These are phyloP conservation scores for Gymnorhina tibicen DNA, from an alignment of 2,113 vertebrate genomes.

Conservation along the genomic window DNA sequence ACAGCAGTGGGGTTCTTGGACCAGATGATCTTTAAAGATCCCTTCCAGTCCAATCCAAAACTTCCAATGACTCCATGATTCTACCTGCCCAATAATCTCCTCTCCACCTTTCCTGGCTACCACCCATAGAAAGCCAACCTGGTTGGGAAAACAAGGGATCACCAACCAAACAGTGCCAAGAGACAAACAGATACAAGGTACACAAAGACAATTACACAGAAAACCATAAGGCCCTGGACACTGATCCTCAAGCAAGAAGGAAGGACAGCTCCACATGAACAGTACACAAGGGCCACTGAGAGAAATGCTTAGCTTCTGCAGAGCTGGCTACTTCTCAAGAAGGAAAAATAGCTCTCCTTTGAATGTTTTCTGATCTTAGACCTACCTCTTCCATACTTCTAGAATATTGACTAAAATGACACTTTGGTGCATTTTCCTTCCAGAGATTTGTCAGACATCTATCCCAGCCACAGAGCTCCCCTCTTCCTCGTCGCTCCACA, in stretches of 20 bases:
- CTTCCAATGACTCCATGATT: not conserved
- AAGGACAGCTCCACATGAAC: not conserved
- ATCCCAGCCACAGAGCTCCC: not conserved
- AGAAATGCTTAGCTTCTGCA: not conserved
- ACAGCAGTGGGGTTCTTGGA: not conserved
- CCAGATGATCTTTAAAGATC: not conserved
- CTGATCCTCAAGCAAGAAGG: rapidly evolving
- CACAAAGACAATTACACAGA: not conserved
- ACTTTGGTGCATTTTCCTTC: not conserved
- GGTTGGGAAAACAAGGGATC: not conserved
- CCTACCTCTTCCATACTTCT: not conserved
- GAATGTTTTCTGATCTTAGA: not conserved
- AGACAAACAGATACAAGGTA: not conserved
- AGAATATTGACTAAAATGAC: not conserved
- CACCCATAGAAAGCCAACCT: not conserved
- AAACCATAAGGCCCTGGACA: not conserved
- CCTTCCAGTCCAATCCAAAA: not conserved
- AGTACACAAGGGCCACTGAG: not conserved
- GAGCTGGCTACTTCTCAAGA: not conserved
- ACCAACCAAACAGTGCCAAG: not conserved
- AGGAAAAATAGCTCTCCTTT: not conserved
- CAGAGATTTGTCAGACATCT: not conserved
- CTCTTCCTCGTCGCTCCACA: not conserved
- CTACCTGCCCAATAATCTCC: not conserved
- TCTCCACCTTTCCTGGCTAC: not conserved